Percentiles rank a stretch among this genome's conserved stretches.
These are phyloP conservation scores for Neopipo cinnamomea DNA, from an alignment of 2,113 vertebrate genomes.

Conservation along the genomic window DNA sequence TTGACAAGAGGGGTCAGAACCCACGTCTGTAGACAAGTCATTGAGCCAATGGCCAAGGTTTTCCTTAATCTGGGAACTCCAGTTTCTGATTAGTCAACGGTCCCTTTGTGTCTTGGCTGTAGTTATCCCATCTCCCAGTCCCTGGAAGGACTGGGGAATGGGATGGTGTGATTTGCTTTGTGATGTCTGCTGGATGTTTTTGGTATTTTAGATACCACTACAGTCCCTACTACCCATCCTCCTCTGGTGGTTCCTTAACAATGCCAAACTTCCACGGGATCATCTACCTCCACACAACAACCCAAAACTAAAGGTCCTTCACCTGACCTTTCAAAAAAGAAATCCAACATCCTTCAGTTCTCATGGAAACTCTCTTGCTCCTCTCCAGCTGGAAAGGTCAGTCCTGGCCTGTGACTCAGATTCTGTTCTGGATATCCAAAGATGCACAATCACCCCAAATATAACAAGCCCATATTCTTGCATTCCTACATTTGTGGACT, in stretches of 20 bases:
- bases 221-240: not conserved
- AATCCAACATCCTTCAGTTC: not conserved
- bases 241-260: not conserved
- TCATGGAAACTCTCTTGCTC: not conserved
- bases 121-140: not conserved
- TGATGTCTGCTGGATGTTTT: not conserved
- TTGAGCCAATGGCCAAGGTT: not conserved
- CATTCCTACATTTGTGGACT: not conserved
- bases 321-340: not conserved
- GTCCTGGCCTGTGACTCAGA: not conserved
- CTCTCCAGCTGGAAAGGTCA: not conserved
- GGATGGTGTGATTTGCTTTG: not conserved
- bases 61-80: not conserved
- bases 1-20: not conserved
- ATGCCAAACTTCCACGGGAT: accelerated
- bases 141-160: not conserved
- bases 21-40: not conserved
- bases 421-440: not conserved
- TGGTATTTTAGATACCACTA: not conserved
- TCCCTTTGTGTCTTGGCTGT: not conserved
- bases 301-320: not conserved
- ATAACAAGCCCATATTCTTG: not conserved
- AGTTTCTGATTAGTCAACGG: not conserved
- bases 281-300: not conserved
- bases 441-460: not conserved